phyloP scores from a whole-genome alignment of 2,113 vertebrate species.

The Notothenia rossii region DNA sequence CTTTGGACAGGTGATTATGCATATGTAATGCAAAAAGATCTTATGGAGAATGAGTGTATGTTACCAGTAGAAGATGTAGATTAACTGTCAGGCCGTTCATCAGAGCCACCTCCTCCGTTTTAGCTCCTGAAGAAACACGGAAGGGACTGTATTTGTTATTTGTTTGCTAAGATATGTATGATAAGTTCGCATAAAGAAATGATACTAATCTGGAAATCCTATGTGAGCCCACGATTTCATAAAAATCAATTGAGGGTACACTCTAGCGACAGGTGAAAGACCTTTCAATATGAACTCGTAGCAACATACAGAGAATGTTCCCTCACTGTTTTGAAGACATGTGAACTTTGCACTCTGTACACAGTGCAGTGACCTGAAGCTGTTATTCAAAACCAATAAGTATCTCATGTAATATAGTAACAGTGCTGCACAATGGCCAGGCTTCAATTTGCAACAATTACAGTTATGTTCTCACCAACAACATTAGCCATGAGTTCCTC shows the following conservation, averaged over 20 bases:
- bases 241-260: no score
- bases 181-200: no score
- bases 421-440: not conserved
- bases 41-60: not conserved
- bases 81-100: constrained; percentile 97
- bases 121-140: constrained; percentile 63
- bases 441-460: no score
- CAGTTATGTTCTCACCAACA: constrained; percentile 82
- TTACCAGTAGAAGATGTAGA: constrained; percentile 94
- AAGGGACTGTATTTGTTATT: no score
- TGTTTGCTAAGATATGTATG: no score
- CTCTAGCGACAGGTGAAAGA: no score
- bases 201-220: not conserved
- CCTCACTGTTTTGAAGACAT: not conserved
- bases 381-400: not conserved
- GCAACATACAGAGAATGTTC: not conserved
- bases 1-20: no score
- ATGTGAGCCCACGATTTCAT: no score
- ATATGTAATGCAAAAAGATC: no score
- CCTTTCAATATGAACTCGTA: no score
- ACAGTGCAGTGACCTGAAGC: constrained; percentile 32
- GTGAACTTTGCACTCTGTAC: constrained; percentile 17
- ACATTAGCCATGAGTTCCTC: constrained; percentile 88
- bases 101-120: constrained; percentile 82
- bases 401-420: no score